Conservation (phyloP, 2,888 invertebrate species). For the Pristionchus fissidentatus region DNA sequence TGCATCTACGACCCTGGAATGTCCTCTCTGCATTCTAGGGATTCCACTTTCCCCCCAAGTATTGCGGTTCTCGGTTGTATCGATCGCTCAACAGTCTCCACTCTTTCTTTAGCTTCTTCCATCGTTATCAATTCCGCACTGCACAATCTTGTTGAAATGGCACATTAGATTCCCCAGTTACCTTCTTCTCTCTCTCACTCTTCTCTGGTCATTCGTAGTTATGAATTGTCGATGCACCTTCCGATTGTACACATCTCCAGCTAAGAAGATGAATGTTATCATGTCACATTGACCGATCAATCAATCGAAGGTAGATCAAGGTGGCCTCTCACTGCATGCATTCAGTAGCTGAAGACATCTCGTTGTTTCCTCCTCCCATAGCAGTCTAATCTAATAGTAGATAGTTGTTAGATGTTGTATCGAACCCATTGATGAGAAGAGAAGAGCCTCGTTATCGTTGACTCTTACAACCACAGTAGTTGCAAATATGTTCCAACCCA, state of each 20-base stretch:
- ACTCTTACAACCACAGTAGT: not conserved
- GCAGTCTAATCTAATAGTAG: conserved; percentile 25
- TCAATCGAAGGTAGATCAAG: not conserved
- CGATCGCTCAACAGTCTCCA: no score
- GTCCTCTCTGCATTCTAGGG: not conserved
- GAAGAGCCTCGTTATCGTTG: conserved; percentile 3
- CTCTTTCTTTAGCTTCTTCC: no score
- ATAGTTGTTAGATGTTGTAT: conserved; percentile 19
- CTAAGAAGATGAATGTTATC: conserved; percentile 25
- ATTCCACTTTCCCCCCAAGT: not conserved
- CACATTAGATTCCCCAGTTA: not conserved
- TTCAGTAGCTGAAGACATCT: not conserved
- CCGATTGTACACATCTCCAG: conserved; percentile 22
- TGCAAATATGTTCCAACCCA: conserved; percentile 2
- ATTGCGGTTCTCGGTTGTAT: no score
- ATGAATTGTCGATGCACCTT: conserved; percentile 16
- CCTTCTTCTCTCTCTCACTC: not conserved
- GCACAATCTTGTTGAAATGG: conserved; percentile 8
- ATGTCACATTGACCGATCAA: not conserved
- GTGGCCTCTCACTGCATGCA: not conserved
- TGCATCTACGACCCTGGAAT: conserved; percentile 4
- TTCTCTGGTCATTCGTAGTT: conserved; percentile 21
- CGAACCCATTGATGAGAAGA: not conserved
- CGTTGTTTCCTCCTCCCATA: not conserved
- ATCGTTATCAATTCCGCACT: conserved; percentile 1